Percentiles rank a stretch among this genome's conserved stretches.
phyloP scores from a whole-genome alignment of 2,888 invertebrate species.

The Ectemnius continuus region DNA sequence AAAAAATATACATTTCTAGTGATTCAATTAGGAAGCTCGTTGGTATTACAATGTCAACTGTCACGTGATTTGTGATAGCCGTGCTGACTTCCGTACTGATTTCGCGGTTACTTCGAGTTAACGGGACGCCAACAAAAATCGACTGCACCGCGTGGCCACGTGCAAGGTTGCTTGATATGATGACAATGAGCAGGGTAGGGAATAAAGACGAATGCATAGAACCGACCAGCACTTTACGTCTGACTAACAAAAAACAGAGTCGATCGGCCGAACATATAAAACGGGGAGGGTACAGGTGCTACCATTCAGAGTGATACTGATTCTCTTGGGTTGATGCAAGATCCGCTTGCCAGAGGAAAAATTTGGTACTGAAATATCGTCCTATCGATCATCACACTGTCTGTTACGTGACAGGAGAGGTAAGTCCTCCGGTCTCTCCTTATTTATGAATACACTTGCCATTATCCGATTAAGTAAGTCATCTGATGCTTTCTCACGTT shows the following conservation, averaged over 20 bases:
- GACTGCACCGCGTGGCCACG: neutral
- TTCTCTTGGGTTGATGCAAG: conserved; percentile 20
- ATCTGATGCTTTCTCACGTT: no score
- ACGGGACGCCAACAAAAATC: conserved; percentile 18
- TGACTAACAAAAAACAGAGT: conserved; percentile 44
- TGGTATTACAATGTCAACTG: no score
- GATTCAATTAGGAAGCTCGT: no score
- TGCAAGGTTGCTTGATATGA: conserved; percentile 26
- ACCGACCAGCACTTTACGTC: conserved; percentile 47
- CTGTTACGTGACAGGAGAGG: no score
- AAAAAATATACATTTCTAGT: no score
- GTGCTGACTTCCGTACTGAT: neutral
- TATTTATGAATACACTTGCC: no score
- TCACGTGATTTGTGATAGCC: no score
- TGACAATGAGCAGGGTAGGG: conserved; percentile 22
- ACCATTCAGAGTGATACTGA: conserved; percentile 29
- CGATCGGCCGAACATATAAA: conserved; percentile 54
- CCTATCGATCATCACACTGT: no score
- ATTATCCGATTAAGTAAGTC: no score
- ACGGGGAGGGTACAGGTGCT: conserved; percentile 35
- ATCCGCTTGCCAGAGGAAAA: conserved; percentile 11
- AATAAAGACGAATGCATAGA: conserved; percentile 26
- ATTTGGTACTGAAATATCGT: conserved; percentile 3
- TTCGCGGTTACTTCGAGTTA: neutral
- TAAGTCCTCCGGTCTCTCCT: no score